Conservation (phyloP, 1,140 invertebrate species). For the Plectrocnemia conspersa region DNA sequence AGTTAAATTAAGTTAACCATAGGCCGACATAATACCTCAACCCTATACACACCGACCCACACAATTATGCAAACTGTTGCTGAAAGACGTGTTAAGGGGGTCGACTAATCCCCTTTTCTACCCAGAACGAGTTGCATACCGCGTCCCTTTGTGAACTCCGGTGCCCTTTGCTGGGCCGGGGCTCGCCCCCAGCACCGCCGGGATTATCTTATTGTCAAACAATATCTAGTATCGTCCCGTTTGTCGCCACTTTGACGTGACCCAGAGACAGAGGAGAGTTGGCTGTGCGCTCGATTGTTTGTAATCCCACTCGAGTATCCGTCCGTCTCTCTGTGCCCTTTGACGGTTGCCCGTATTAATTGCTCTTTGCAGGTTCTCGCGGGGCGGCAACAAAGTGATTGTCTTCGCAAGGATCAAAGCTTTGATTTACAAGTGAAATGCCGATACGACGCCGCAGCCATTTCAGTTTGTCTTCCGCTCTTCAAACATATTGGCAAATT, state of each 20-base stretch:
- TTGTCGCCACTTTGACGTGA: slow-evolving; percentile 2
- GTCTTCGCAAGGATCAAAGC: slow-evolving; percentile 25
- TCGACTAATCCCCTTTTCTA: too few relatives aligned
- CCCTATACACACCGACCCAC: too few relatives aligned
- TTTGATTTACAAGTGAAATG: slow-evolving; percentile 27
- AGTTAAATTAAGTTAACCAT: too few relatives aligned
- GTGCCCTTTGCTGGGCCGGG: too few relatives aligned
- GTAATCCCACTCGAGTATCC: slow-evolving; percentile 11
- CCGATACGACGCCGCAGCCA: slow-evolving; percentile 15
- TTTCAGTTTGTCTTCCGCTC: slow-evolving; percentile 20
- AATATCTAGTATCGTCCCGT: neutral
- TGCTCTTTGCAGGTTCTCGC: slow-evolving; percentile 20
- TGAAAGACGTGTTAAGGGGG: too few relatives aligned
- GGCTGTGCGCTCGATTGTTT: slow-evolving; percentile 4
- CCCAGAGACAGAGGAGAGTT: slow-evolving; percentile 10
- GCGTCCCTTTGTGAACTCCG: too few relatives aligned
- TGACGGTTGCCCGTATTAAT: slow-evolving; percentile 18
- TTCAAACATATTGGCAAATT: slow-evolving; percentile 17
- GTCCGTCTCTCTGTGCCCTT: slow-evolving; percentile 11
- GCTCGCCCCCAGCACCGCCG: too few relatives aligned
- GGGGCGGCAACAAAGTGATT: slow-evolving; percentile 21
- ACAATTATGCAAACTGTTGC: too few relatives aligned
- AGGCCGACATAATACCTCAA: too few relatives aligned
- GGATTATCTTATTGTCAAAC: neutral
- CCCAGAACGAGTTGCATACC: too few relatives aligned